Conservation (phyloP, 2,888 invertebrate species). For the Ptycholaimellus sp. region DNA sequence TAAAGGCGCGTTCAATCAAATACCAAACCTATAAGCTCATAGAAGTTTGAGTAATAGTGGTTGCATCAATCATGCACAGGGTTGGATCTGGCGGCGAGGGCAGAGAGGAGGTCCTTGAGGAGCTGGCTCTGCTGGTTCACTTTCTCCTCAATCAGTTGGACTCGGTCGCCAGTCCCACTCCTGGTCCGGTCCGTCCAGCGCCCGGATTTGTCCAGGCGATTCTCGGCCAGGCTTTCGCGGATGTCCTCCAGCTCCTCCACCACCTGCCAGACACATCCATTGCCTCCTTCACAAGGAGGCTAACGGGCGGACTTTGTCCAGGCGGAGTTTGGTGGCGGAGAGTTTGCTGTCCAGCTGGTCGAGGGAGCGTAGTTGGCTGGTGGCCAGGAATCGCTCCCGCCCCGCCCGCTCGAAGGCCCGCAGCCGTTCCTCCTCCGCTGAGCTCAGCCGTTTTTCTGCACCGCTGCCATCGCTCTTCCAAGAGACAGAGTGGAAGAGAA, state of each 20-base stretch:
- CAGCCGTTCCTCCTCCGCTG: not conserved
- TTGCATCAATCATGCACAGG: too few species aligned
- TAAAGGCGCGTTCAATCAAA: not conserved
- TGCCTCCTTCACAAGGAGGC: too few species aligned
- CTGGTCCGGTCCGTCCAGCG: not conserved
- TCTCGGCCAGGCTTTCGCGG: not conserved
- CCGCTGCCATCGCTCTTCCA: not conserved
- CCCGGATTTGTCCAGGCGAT: not conserved
- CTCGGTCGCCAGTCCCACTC: not conserved
- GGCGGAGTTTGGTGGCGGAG: not conserved
- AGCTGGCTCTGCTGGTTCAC: not conserved
- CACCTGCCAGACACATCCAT: not conserved
- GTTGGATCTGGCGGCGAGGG: too few species aligned
- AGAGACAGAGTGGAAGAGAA: not conserved
- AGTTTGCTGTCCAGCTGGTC: conserved; percentile 1
- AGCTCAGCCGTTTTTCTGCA: not conserved
- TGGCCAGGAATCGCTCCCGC: not conserved
- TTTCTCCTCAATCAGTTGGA: not conserved
- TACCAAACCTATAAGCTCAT: not conserved
- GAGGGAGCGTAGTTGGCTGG: not conserved
- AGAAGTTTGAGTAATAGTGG: not conserved
- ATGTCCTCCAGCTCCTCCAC: conserved; percentile 1
- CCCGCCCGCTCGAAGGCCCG: not conserved
- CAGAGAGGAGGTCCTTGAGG: not conserved
- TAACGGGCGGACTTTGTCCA: too few species aligned